These are phyloP conservation scores for Cabera pusaria DNA, from an alignment of 2,888 invertebrate species.

Conservation along the genomic window DNA sequence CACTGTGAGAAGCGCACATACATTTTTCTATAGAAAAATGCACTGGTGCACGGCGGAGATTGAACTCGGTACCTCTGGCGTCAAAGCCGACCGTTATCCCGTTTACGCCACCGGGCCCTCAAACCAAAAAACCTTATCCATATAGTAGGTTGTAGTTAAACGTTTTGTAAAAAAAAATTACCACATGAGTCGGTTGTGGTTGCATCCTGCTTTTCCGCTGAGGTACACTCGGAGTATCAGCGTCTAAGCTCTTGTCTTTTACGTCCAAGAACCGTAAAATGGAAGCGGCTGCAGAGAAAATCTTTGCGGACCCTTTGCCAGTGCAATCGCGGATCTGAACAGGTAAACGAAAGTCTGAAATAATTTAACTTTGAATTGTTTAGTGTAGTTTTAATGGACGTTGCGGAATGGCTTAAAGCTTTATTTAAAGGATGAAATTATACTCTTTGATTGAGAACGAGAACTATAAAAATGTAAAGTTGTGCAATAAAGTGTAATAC, in stretches of 20 bases:
- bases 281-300: constrained; percentile 46
- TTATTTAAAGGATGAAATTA: not conserved
- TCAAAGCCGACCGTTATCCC: too few species aligned
- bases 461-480: too few species aligned
- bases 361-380: constrained; percentile 9
- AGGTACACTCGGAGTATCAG: constrained; percentile 26
- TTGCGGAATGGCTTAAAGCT: constrained; percentile 2
- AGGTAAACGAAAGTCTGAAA: constrained; percentile 5
- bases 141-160: too few species aligned
- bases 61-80: too few species aligned
- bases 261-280: constrained; percentile 43
- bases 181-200: constrained; percentile 52
- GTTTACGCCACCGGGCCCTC: too few species aligned
- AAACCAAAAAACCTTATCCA: too few species aligned
- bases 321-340: constrained; percentile 64
- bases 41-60: too few species aligned
- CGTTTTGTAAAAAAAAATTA: too few species aligned
- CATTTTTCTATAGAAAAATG: too few species aligned
- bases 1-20: too few species aligned
- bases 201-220: constrained; percentile 50
- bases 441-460: too few species aligned
- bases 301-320: constrained; percentile 54
- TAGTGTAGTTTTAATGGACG: constrained; percentile 7
- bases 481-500: too few species aligned
- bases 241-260: constrained; percentile 42